Evolutionary conservation across 1,140 invertebrate genomes (phyloP).

Genomic region (Penaeus chinensis): DNA sequence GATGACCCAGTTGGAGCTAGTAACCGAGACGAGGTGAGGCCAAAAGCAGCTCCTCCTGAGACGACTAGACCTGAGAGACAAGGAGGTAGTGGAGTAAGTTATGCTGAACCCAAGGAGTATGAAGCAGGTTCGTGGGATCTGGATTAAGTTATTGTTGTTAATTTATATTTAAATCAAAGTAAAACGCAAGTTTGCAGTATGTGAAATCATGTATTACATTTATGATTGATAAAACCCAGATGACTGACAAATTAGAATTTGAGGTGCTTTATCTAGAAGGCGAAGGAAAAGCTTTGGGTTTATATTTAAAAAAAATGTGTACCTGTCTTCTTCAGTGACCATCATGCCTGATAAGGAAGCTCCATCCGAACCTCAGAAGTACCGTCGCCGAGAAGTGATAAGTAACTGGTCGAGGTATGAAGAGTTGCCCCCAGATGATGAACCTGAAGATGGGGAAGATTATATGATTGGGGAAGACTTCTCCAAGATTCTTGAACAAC

Average conservation of each 20-base stretch:
- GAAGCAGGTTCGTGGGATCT: conserved; percentile 36
- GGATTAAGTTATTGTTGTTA: no score
- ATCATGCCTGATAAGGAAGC: conserved; percentile 54
- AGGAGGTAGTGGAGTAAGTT: conserved; percentile 24
- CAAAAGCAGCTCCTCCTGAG: background rate
- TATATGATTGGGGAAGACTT: conserved; percentile 59
- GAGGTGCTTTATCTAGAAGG: no score
- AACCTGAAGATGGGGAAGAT: conserved; percentile 49
- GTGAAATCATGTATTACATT: no score
- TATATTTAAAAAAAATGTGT: no score
- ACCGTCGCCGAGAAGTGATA: conserved; percentile 40
- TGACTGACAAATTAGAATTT: no score
- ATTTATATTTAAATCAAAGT: no score
- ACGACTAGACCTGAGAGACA: conserved; percentile 8
- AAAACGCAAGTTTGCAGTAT: no score
- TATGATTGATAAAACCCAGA: no score
- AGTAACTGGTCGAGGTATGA: conserved; percentile 59
- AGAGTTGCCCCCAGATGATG: conserved; percentile 42
- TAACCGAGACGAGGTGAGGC: conserved; percentile 30
- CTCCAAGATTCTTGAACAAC: conserved; percentile 43
- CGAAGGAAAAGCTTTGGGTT: no score
- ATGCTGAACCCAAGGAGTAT: conserved; percentile 50
- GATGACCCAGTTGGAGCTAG: conserved; percentile 37
- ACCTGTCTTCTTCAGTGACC: conserved; percentile 23
- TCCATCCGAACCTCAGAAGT: conserved; percentile 34